A percentile compares a stretch with the other conserved stretches of the same genome.
Conservation (phyloP, 2,113 vertebrate genomes). For the Oxyura jamaicensis region DNA sequence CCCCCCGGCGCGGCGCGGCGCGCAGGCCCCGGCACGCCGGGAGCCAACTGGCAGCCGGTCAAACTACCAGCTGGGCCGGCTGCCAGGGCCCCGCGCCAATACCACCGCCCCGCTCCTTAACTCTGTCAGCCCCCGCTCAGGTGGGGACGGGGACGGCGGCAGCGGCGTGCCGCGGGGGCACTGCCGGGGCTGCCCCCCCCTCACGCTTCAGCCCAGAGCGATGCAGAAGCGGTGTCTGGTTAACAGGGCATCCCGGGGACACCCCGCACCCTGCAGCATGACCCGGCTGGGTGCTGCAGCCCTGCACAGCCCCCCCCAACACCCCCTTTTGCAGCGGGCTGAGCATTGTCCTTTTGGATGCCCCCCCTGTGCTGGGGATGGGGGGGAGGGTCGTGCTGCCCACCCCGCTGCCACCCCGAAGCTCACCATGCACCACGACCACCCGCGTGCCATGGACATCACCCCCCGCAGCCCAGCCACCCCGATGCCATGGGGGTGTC, state of each 20-base stretch:
- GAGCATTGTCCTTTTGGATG: rapidly evolving
- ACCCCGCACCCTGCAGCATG: background rate
- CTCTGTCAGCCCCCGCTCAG: background rate
- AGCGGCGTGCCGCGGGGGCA: rapidly evolving
- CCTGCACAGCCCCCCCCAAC: rapidly evolving
- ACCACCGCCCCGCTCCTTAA: constrained; percentile 53
- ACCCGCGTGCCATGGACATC: background rate
- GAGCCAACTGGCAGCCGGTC: constrained; percentile 80
- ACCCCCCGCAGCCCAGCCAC: rapidly evolving
- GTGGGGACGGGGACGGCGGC: background rate
- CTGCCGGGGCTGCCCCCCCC: background rate
- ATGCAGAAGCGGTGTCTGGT: background rate
- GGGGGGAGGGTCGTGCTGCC: rapidly evolving
- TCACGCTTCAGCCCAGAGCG: rapidly evolving
- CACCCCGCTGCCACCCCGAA: background rate
- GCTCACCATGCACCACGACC: background rate
- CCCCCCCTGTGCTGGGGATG: no score
- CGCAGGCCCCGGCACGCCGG: constrained; percentile 61
- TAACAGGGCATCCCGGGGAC: background rate
- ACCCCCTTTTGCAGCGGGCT: rapidly evolving
- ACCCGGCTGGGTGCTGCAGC: background rate
- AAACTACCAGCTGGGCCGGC: constrained; percentile 78
- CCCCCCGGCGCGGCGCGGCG: constrained; percentile 35
- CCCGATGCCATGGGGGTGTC: background rate
- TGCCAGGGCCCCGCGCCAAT: constrained; percentile 80